Evolutionary conservation across 1,140 invertebrate genomes (phyloP).

Genomic region (Drosophila sp.): DNA sequence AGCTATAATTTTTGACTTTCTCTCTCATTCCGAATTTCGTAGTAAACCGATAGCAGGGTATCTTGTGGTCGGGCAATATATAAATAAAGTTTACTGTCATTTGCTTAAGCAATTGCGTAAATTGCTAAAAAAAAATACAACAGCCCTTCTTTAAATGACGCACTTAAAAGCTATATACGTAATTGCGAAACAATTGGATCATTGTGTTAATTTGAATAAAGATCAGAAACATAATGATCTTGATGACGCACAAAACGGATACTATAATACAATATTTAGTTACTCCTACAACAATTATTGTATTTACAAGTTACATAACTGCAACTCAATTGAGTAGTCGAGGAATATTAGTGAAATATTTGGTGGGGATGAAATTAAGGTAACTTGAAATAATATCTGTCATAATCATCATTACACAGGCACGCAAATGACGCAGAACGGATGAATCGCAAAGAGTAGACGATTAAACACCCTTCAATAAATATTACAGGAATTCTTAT

Average conservation of each 20-base stretch:
- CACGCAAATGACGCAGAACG: neutral
- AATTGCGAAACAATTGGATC: slow-evolving; percentile 29
- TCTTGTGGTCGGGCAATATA: neutral
- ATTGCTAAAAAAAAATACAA: slow-evolving; percentile 31
- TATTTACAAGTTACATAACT: slow-evolving; percentile 1
- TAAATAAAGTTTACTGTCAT: slow-evolving; percentile 10
- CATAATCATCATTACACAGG: neutral
- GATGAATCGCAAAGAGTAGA: neutral
- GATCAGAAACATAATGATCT: too few relatives aligned
- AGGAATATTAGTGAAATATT: neutral
- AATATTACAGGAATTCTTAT: neutral
- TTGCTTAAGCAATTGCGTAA: slow-evolving; percentile 53
- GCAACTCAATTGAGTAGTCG: neutral
- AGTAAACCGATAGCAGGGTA: slow-evolving; percentile 4
- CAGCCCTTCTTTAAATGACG: slow-evolving; percentile 52
- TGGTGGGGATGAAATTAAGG: neutral
- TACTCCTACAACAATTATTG: neutral
- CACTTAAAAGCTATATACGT: slow-evolving; percentile 30
- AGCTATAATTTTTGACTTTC: too few relatives aligned
- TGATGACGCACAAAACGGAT: neutral
- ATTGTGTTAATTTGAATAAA: neutral
- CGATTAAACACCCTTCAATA: neutral
- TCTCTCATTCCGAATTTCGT: too few relatives aligned
- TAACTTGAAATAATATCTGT: slow-evolving; percentile 1
- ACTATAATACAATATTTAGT: too few relatives aligned